Base-by-base conservation (phyloP, 1,140 invertebrate genomes). In the Drosophila biarmipes region DNA sequence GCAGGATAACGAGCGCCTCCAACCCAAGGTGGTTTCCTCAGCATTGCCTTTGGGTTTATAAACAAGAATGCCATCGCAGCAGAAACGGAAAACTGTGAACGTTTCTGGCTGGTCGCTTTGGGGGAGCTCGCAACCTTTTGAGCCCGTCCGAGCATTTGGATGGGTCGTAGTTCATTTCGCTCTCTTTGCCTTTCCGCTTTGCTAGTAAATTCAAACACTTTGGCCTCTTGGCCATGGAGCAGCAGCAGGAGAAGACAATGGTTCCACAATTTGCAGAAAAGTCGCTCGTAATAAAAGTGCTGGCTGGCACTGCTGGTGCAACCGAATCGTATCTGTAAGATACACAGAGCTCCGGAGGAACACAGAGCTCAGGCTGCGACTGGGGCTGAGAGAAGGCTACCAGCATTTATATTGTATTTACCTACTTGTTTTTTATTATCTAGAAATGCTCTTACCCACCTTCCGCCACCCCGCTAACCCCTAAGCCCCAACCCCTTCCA, bases 371-470 rank as follows among this genome's bases (percentile, higher is more conserved):
- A n/a, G 6, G 19, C 15, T 43, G 34, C 17, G 63, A 37, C 31
- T 29, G n/a, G 56, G 38, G 24, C 35, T 21, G 52, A 38, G 38
- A 59, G 46, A 34, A 31, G 62, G 58, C 84, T 80, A 89, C 84
- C 84, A 89, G 84, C 84, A 89, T 89, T 89, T 89, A 87, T 87
- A 89, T 89, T 89, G 84, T 89, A 89, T 89, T 89, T 89, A 89
- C 84, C 84, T 89, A 89, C 85, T 89, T 90, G 84, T 89, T 89
- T 90, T 89, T 89, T 89, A 90, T 89, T 89, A 90, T 90, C 84
- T 90, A 80, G 73, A 90, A 85, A 85, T 85, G 84, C 79, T 87
- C 84, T 89, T 80, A 56, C 45, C 55, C 73, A 74, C 68, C 64
- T 71, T 59, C 34, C 11, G n/a, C 17, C 37, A 8, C 49, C 35